phyloP scores from a whole-genome alignment of 1,140 invertebrate species.

The Orussus abietinus region DNA sequence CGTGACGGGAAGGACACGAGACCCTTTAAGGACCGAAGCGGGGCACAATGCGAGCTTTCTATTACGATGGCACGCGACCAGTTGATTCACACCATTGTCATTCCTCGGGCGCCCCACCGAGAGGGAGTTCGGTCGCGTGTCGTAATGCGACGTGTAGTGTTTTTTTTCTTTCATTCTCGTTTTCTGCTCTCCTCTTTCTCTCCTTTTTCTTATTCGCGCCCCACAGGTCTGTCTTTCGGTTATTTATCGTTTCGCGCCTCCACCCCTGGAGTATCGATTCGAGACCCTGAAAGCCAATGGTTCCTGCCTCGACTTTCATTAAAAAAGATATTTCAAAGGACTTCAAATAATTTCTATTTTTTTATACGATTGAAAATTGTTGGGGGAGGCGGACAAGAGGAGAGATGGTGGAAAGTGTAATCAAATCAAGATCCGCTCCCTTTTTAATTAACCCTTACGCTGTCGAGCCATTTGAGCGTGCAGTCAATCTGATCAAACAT shows the following conservation, averaged over 20 bases:
- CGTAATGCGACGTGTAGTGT: conserved; percentile 24
- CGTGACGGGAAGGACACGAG: neutral
- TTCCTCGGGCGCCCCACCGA: neutral
- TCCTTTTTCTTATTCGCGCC: too few species aligned
- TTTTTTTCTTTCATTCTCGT: conserved; percentile 18
- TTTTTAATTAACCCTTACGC: conserved; percentile 32
- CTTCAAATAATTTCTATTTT: too few species aligned
- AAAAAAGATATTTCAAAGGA: too few species aligned
- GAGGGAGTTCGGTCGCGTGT: conserved; percentile 9
- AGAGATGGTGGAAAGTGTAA: conserved; percentile 16
- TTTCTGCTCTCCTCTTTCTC: too few species aligned
- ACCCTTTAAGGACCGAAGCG: neutral
- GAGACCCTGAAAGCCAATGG: too few species aligned
- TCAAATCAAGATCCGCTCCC: conserved; percentile 30
- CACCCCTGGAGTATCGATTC: too few species aligned
- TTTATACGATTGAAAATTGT: too few species aligned
- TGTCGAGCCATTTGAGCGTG: conserved; percentile 9
- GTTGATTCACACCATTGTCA: conserved; percentile 7
- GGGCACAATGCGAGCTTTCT: neutral
- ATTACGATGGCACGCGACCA: conserved; percentile 10
- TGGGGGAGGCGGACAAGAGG: too few species aligned
- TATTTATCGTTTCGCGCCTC: too few species aligned
- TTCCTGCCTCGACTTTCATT: too few species aligned
- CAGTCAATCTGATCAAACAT: conserved; percentile 38
- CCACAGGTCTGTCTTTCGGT: too few species aligned